Conservation (phyloP, 2,113 vertebrate species). For the Athene cunicularia region DNA sequence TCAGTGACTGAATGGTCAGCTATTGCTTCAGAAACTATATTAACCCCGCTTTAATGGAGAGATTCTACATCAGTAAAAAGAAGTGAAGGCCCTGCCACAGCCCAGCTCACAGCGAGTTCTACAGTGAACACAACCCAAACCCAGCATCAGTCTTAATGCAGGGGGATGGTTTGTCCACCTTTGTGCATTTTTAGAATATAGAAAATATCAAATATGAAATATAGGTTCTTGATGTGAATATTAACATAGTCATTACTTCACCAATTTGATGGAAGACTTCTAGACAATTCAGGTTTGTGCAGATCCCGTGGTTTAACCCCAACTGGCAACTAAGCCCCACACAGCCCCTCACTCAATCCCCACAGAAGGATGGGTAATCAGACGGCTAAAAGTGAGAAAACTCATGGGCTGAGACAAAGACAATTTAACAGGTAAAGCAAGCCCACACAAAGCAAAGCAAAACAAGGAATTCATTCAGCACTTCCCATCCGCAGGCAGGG, state of each 20-base stretch:
- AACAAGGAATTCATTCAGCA: no score
- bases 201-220: background rate
- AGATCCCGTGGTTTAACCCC: no score
- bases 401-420: no score
- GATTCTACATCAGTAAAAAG: background rate
- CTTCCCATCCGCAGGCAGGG: no score
- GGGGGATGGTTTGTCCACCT: background rate
- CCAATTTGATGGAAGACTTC: background rate
- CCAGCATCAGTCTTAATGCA: accelerated
- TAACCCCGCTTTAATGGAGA: background rate
- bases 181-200: background rate
- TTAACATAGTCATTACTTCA: background rate
- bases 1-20: background rate
- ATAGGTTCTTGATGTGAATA: background rate
- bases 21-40: background rate
- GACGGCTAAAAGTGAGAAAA: no score
- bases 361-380: no score
- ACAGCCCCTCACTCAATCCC: no score
- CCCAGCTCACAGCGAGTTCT: background rate
- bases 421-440: no score
- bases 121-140: background rate
- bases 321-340: no score
- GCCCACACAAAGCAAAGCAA: no score
- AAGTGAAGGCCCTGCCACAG: background rate
- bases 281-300: background rate